Evolutionary conservation across 2,797 vertebrate genomes (phyloP).

Genomic region (Xerus rutilus): DNA sequence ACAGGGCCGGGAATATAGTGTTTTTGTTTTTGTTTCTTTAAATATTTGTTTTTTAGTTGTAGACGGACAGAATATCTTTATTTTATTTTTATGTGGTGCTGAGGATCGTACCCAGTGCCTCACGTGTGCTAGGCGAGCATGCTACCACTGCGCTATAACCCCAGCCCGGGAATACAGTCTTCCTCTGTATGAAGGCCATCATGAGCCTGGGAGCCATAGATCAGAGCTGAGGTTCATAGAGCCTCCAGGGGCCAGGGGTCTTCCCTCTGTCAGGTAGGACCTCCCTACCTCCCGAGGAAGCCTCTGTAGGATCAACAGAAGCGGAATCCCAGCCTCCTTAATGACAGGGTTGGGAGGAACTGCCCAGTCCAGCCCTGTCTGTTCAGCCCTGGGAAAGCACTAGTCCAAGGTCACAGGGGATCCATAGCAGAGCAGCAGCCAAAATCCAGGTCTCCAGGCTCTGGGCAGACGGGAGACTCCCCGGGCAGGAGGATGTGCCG

Average conservation of each 20-base stretch:
- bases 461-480: not conserved
- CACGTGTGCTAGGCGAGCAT: too few species aligned
- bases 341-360: not conserved
- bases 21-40: too few species aligned
- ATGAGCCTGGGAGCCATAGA: too few species aligned
- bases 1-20: not conserved
- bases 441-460: not conserved
- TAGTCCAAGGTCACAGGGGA: not conserved
- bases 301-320: not conserved
- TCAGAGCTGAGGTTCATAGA: not conserved
- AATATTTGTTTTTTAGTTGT: too few species aligned
- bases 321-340: not conserved
- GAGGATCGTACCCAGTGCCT: too few species aligned
- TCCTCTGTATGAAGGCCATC: not conserved
- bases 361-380: rapidly evolving
- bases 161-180: not conserved
- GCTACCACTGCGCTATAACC: too few species aligned
- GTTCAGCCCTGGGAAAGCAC: not conserved
- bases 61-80: too few species aligned
- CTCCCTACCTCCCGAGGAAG: not conserved
- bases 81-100: too few species aligned
- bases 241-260: too few species aligned
- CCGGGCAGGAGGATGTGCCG: not conserved
- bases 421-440: not conserved
- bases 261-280: not conserved